phyloP scores from a whole-genome alignment of 2,888 invertebrate species.

The Chrysomela aeneicollis region DNA sequence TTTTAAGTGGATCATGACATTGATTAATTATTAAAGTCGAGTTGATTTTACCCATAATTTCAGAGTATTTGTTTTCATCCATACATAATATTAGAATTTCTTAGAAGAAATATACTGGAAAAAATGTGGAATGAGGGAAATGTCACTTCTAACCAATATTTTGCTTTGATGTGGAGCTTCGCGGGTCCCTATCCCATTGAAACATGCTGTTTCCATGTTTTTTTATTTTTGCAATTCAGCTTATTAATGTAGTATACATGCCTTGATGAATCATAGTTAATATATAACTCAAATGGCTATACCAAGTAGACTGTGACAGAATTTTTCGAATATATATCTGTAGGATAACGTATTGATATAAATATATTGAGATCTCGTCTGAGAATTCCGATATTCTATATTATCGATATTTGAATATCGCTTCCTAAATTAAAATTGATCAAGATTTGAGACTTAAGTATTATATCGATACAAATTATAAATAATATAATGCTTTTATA shows the following conservation, averaged over 20 bases:
- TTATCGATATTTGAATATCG: not conserved
- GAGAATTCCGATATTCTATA: not conserved
- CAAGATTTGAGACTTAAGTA: not conserved
- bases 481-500: slow-evolving; percentile 42
- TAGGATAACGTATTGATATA: slow-evolving; percentile 13
- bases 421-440: not conserved
- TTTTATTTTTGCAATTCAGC: slow-evolving; percentile 18
- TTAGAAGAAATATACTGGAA: not conserved
- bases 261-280: slow-evolving; percentile 22
- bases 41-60: slow-evolving; percentile 38
- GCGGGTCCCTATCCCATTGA: slow-evolving; percentile 51
- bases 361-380: not conserved
- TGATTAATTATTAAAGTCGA: slow-evolving; percentile 55
- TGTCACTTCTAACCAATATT: slow-evolving; percentile 18
- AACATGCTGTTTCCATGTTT: slow-evolving; percentile 44
- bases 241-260: slow-evolving; percentile 42
- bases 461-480: slow-evolving; percentile 35
- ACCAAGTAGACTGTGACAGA: not conserved
- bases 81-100: not conserved
- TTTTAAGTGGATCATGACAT: slow-evolving; percentile 56
- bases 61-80: slow-evolving; percentile 26
- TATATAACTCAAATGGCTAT: not conserved
- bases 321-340: not conserved
- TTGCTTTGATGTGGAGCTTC: slow-evolving; percentile 46
- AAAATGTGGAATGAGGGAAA: slow-evolving; percentile 2